Evolutionary conservation across 2,888 invertebrate species (phyloP), one percentile per base, ranked within the genome.

Genomic region (Carcina quercana): DNA sequence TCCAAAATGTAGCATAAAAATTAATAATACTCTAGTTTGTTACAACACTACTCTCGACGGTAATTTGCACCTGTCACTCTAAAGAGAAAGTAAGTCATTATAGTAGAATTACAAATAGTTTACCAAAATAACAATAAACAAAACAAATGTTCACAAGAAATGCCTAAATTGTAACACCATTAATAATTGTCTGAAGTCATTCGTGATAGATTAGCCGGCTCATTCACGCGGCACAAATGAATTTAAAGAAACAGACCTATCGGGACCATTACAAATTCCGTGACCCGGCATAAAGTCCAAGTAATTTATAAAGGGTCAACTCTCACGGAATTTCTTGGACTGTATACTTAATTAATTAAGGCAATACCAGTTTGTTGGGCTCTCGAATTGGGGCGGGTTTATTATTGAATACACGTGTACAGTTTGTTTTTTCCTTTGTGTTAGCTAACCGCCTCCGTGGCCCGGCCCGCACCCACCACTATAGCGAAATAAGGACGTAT

Each of bases 101-200:
- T n/a, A n/a, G n/a, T n/a, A n/a, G n/a, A n/a, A n/a, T n/a, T n/a
- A n/a, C n/a, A n/a, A n/a, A n/a, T n/a, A n/a, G n/a, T n/a, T n/a
- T n/a, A n/a, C n/a, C n/a, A n/a, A n/a, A n/a, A n/a, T n/a, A n/a
- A n/a, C n/a, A n/a, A 32, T 22, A 28, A 22, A 28, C 33, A 15
- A 25, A 28, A 27, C 17, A 35, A 42, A 38, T 35, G 55, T 53
- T 55, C 60, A 61, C 62, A 66, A 66, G 69, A n/a, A n/a, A n/a
- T n/a, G n/a, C n/a, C n/a, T 70, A 59, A 69, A 71, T 72, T 71
- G 71, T 59, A 59, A 61, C 56, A 63, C 68, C 72, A 73, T 74
- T 70, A 70, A 70, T 70, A 68, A 58, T 53, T 59, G 70, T 70
- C 67, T 53, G 48, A 58, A 54, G 54, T 54, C 58, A 56, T 50